These are phyloP conservation scores for Aphodius sticticus DNA, from an alignment of 2,888 invertebrate species.

Conservation along the genomic window DNA sequence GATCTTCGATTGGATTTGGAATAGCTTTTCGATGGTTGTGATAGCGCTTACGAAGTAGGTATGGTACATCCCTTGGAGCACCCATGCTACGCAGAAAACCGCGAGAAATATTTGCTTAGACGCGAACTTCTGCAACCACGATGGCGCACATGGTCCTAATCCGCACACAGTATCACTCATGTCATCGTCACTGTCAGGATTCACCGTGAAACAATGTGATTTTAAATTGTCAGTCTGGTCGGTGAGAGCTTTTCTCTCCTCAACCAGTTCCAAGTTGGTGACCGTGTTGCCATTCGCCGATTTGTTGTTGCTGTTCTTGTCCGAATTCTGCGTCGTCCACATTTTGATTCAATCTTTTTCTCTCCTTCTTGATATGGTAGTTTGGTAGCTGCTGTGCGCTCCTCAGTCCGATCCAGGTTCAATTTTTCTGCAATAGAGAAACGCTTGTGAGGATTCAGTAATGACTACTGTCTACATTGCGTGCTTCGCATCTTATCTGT, in stretches of 20 bases:
- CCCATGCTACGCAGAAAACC: conserved; percentile 88
- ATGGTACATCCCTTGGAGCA: conserved; percentile 89
- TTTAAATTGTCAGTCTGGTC: conserved; percentile 49
- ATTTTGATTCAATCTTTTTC: conserved; percentile 20
- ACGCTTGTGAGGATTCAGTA: conserved; percentile 10
- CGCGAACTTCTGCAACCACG: conserved; percentile 79
- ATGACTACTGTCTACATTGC: neutral
- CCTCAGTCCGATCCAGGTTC: neutral
- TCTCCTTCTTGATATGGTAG: conserved; percentile 10
- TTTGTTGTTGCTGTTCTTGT: conserved; percentile 54
- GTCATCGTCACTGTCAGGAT: conserved; percentile 55
- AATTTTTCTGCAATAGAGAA: conserved; percentile 26
- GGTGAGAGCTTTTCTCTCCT: conserved; percentile 56
- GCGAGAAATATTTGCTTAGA: conserved; percentile 89
- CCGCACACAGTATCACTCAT: conserved; percentile 74
- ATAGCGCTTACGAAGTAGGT: conserved; percentile 94
- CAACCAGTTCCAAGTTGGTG: conserved; percentile 46
- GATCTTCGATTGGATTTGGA: conserved; percentile 90
- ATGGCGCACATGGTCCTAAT: conserved; percentile 79
- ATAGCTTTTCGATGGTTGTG: conserved; percentile 91
- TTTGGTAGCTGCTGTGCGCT: conserved; percentile 5
- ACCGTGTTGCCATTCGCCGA: conserved; percentile 51
- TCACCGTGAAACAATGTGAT: conserved; percentile 48
- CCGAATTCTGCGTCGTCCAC: conserved; percentile 40
- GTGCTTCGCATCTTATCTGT: conserved; percentile 26